These are phyloP conservation scores for Rhinoraja longicauda DNA, from an alignment of 2,797 vertebrate species.

Conservation along the genomic window DNA sequence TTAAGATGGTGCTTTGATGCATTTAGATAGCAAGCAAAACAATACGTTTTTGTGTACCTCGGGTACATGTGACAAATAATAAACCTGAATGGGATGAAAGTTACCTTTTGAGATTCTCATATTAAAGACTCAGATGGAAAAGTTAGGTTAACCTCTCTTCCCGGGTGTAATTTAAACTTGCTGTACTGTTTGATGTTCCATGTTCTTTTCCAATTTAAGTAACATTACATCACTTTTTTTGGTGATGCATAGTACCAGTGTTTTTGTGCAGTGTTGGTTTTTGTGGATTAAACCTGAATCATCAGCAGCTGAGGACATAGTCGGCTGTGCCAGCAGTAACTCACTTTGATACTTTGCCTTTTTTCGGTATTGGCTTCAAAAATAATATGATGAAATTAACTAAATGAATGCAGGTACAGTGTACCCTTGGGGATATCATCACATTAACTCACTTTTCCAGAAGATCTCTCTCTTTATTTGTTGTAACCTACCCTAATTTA, in stretches of 20 bases:
- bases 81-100: too few relatives aligned
- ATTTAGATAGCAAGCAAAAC: too few relatives aligned
- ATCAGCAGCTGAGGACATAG: not conserved
- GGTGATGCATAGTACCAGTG: not conserved
- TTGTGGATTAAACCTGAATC: not conserved
- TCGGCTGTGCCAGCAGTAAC: not conserved
- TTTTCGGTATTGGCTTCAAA: not conserved
- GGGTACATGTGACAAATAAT: too few relatives aligned
- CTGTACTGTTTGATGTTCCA: too few relatives aligned
- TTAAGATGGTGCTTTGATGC: too few relatives aligned
- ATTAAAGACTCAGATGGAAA: not conserved
- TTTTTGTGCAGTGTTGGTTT: not conserved
- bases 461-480: too few relatives aligned
- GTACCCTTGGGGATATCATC: not conserved
- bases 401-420: not conserved
- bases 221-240: not conserved
- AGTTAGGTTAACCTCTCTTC: not conserved
- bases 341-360: constrained; percentile 2
- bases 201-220: not conserved
- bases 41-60: too few relatives aligned
- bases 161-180: not conserved
- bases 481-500: not conserved
- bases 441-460: not conserved
- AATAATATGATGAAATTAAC: not conserved
- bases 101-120: not conserved